phyloP scores from a whole-genome alignment of 2,797 vertebrate genomes.

The Paratrypauchen microcephalus region DNA sequence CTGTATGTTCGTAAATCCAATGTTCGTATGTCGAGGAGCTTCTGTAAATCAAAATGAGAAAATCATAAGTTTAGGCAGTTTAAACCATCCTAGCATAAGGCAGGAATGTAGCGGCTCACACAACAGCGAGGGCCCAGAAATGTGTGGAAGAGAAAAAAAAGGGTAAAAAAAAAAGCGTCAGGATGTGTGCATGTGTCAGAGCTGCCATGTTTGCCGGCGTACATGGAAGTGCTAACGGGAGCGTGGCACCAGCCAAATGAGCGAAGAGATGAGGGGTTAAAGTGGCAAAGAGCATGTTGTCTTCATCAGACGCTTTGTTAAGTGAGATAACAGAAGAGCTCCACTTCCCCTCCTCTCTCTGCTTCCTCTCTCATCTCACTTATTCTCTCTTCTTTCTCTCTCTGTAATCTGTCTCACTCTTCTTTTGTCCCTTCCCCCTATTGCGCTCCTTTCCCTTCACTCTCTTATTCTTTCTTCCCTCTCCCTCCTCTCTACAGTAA shows the following conservation, averaged over 20 bases:
- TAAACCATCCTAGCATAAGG: slow-evolving; percentile 15
- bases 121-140: slow-evolving; percentile 54
- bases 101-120: slow-evolving; percentile 30
- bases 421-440: not conserved
- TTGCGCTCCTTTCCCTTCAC: too few relatives aligned
- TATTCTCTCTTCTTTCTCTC: not conserved
- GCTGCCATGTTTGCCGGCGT: slow-evolving; percentile 70
- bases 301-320: slow-evolving; percentile 74
- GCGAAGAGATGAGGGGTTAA: slow-evolving; percentile 37
- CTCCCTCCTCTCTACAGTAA: too few relatives aligned
- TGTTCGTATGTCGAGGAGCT: too few relatives aligned
- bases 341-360: not conserved
- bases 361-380: slow-evolving; percentile 7
- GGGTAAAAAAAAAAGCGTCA: too few relatives aligned
- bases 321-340: slow-evolving; percentile 70
- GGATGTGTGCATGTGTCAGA: slow-evolving; percentile 56
- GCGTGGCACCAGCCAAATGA: slow-evolving; percentile 59
- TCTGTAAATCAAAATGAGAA: too few relatives aligned
- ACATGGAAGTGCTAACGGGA: slow-evolving; percentile 60
- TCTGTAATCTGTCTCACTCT: not conserved
- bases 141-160: slow-evolving; percentile 30
- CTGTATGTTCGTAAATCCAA: too few relatives aligned
- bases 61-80: too few relatives aligned
- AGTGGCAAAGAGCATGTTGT: slow-evolving; percentile 62
- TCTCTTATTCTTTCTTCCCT: too few relatives aligned